phyloP scores from a whole-genome alignment of 1,140 invertebrate genomes.

The Dreissena rostriformis region DNA sequence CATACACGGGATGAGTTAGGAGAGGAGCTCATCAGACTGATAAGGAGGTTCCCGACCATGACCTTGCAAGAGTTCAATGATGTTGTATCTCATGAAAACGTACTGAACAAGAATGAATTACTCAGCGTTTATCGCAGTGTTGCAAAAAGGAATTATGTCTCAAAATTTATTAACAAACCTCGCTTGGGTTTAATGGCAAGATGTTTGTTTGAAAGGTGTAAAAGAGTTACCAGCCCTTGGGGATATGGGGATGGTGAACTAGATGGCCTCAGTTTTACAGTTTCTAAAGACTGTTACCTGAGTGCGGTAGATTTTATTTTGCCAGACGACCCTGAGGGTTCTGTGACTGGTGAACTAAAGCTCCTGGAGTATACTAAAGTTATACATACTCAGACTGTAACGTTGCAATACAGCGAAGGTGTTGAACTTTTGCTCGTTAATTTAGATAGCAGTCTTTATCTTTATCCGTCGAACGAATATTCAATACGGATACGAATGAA shows the following conservation, averaged over 20 bases:
- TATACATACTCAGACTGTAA: too few relatives aligned
- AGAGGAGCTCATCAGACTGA: neutral
- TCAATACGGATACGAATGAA: too few relatives aligned
- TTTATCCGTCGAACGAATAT: too few relatives aligned
- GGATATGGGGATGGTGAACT: neutral
- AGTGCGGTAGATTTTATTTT: neutral
- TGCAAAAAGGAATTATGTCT: neutral
- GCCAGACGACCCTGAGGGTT: neutral
- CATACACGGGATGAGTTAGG: constrained; percentile 11
- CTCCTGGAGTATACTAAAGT: neutral
- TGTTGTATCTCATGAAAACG: neutral
- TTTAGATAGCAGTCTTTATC: too few relatives aligned
- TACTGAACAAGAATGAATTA: constrained; percentile 14
- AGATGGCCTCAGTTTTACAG: constrained; percentile 5
- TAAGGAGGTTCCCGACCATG: constrained; percentile 43
- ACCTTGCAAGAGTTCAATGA: neutral
- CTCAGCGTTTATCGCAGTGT: constrained; percentile 11
- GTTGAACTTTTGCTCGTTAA: too few relatives aligned
- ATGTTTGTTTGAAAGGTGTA: neutral
- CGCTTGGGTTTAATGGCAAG: too few relatives aligned
- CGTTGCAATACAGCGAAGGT: too few relatives aligned
- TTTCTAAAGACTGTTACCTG: neutral
- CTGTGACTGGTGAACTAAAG: neutral
- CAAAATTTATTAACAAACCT: neutral
- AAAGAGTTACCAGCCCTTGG: too few relatives aligned